Evolutionary conservation across 2,113 vertebrate species (phyloP).

Genomic region (Scopus umbretta): DNA sequence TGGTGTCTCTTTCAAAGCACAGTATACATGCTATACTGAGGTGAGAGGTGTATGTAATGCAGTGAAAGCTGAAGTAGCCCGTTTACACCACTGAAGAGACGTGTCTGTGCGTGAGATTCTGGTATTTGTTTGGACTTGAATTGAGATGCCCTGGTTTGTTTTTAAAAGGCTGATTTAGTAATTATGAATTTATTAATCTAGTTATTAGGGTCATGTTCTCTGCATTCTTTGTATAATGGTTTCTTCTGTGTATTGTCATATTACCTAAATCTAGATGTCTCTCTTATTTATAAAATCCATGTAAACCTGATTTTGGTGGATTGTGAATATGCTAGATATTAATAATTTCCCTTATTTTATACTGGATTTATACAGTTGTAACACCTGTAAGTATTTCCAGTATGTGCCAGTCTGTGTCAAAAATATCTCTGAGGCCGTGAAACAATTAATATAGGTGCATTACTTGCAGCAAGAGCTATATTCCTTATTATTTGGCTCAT

Average conservation of each 20-base stretch:
- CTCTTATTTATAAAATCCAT: background rate
- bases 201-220: too few species aligned
- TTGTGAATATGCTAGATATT: background rate
- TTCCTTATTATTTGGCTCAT: background rate
- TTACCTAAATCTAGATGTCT: background rate
- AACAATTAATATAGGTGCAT: background rate
- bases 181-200: too few species aligned
- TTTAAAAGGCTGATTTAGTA: too few species aligned
- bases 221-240: background rate
- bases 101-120: too few species aligned
- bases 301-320: background rate
- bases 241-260: background rate
- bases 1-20: background rate
- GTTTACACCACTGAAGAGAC: background rate
- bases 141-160: too few species aligned
- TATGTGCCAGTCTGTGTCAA: background rate
- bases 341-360: background rate
- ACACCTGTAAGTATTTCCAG: background rate
- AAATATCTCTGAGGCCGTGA: background rate
- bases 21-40: background rate
- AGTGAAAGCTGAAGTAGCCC: background rate
- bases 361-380: background rate
- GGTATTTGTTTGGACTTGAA: too few species aligned
- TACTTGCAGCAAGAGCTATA: background rate
- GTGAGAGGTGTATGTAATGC: background rate